Evolutionary conservation across 2,888 invertebrate species (phyloP).

Genomic region (Drosophila heteroneura): DNA sequence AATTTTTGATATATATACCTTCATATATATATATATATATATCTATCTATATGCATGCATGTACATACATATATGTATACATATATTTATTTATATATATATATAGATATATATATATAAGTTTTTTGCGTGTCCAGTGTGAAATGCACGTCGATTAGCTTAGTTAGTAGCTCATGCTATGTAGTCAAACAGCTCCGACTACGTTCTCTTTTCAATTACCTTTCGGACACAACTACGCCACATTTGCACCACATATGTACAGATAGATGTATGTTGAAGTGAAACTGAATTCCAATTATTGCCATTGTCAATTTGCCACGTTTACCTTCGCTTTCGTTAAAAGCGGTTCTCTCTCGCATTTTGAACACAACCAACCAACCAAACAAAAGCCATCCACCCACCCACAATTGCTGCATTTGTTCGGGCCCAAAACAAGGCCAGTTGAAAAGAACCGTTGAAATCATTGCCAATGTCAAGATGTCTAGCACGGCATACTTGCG

Average conservation of each 20-base stretch:
- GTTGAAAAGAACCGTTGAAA: constrained; percentile 28
- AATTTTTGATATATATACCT: constrained; percentile 45
- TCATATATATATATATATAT: not conserved
- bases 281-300: constrained; percentile 30
- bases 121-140: constrained; percentile 18
- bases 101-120: constrained; percentile 2
- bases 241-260: constrained; percentile 1
- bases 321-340: constrained; percentile 5
- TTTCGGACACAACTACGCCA: constrained; percentile 41
- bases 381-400: not conserved
- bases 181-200: constrained; percentile 3
- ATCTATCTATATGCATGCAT: not conserved
- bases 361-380: not conserved
- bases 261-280: not conserved
- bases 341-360: constrained; percentile 6
- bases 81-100: not conserved
- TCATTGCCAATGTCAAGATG: constrained; percentile 32
- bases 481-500: constrained; percentile 13
- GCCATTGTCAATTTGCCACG: constrained; percentile 26
- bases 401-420: constrained; percentile 30
- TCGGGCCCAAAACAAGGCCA: constrained; percentile 7
- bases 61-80: constrained; percentile 1
- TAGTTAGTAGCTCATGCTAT: constrained; percentile 11
- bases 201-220: constrained; percentile 37
- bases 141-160: constrained; percentile 20